Conservation (phyloP, 2,113 vertebrate species). For the Laterallus jamaicensis region DNA sequence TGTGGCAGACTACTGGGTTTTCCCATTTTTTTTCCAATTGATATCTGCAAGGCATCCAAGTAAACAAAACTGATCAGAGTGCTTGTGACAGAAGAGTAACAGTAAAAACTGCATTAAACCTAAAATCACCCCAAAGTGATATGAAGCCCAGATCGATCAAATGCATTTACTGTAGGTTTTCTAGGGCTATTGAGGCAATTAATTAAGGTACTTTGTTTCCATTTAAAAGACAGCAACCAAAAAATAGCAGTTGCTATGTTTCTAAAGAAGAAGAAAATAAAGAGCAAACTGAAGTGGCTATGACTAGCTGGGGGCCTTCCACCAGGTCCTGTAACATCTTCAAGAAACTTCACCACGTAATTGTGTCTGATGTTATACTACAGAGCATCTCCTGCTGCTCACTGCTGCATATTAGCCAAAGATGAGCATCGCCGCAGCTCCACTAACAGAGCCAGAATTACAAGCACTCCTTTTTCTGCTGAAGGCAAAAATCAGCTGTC, state of each 20-base stretch:
- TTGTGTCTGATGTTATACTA: neutral
- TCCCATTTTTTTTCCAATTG: neutral
- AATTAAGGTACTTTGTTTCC: neutral
- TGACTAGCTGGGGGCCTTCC: neutral
- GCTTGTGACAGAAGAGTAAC: neutral
- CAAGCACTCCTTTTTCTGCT: neutral
- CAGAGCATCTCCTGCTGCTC: neutral
- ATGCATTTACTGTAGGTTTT: neutral
- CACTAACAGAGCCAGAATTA: neutral
- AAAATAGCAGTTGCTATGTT: neutral
- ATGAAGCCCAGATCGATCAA: neutral
- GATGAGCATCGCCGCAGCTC: neutral
- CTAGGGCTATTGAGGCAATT: neutral
- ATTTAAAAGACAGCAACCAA: neutral
- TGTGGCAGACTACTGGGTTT: neutral
- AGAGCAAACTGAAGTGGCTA: neutral
- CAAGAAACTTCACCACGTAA: neutral
- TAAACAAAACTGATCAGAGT: neutral
- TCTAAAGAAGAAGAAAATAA: neutral
- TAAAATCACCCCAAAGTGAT: neutral
- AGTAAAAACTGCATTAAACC: neutral
- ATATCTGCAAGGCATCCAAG: neutral
- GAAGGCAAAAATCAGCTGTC: neutral
- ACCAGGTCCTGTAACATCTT: neutral
- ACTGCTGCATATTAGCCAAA: neutral